Percentiles rank a stretch among this genome's conserved stretches.
Evolutionary conservation across 2,113 vertebrate genomes (phyloP).

Genomic region (Aldabrachelys gigantea): DNA sequence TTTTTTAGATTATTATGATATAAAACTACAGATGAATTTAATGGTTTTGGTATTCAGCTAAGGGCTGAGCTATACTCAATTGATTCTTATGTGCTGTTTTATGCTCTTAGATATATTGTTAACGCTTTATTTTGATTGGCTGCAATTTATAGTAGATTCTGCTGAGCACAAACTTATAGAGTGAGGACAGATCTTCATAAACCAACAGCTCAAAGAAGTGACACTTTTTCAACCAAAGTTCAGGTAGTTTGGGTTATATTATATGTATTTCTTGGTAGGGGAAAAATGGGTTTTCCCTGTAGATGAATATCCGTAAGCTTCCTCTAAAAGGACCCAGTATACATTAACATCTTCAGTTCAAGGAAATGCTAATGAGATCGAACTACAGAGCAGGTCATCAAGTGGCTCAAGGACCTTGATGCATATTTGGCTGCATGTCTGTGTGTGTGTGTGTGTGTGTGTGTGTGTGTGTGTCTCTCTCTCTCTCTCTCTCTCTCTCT

Average conservation of each 20-base stretch:
- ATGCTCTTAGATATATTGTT: not conserved
- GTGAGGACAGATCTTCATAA: not conserved
- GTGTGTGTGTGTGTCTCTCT: not conserved
- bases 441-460: not conserved
- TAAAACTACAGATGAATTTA: not conserved
- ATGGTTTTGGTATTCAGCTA: not conserved
- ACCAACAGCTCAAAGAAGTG: not conserved
- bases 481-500: not conserved
- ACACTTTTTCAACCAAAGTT: not conserved
- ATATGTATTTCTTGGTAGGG: not conserved
- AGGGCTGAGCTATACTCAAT: not conserved
- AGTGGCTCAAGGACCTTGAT: not conserved
- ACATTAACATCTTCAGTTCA: not conserved
- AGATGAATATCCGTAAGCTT: not conserved
- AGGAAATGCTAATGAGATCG: not conserved
- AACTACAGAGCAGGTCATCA: not conserved
- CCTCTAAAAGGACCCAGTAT: not conserved
- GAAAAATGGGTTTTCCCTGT: not conserved
- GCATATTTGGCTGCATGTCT: not conserved
- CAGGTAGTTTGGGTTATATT: not conserved
- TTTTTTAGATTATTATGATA: not conserved
- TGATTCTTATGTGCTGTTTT: not conserved
- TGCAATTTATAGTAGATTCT: not conserved
- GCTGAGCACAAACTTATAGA: not conserved
- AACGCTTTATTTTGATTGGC: constrained; percentile 10